Conservation (phyloP, 2,888 invertebrate genomes). For the Cyclophora punctaria region DNA sequence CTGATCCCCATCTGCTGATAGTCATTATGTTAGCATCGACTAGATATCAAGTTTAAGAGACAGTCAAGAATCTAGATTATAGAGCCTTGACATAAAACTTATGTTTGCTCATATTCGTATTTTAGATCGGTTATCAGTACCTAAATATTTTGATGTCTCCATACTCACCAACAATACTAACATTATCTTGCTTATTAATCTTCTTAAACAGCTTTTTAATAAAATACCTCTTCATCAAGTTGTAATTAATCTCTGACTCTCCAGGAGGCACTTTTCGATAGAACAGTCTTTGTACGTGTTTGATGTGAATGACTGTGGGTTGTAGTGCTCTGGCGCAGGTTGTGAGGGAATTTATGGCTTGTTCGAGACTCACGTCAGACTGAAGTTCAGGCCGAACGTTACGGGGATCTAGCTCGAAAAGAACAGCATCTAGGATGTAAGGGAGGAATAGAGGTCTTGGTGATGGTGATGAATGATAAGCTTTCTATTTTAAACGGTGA, state of each 20-base stretch:
- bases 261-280: constrained; percentile 39
- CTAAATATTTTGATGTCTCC: too few species aligned
- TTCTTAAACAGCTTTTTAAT: constrained; percentile 35
- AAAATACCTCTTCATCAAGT: constrained; percentile 29
- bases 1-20: too few species aligned
- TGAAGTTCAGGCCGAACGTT: constrained; percentile 23
- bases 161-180: constrained; percentile 45
- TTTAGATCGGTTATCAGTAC: too few species aligned
- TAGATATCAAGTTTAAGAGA: too few species aligned
- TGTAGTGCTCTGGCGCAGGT: constrained; percentile 41
- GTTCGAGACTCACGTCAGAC: constrained; percentile 23
- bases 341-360: constrained; percentile 25
- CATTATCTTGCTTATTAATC: constrained; percentile 37
- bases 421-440: constrained; percentile 35
- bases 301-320: constrained; percentile 47
- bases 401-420: constrained; percentile 42
- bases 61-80: too few species aligned
- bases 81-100: too few species aligned
- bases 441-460: too few species aligned
- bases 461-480: too few species aligned
- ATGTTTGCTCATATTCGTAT: too few species aligned
- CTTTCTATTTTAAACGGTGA: too few species aligned
- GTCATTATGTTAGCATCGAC: too few species aligned
- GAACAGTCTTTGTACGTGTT: constrained; percentile 39
- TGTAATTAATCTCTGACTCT: constrained; percentile 26